These are phyloP conservation scores for Crotalus helleri DNA, from an alignment of 2,113 vertebrate genomes.

Conservation along the genomic window DNA sequence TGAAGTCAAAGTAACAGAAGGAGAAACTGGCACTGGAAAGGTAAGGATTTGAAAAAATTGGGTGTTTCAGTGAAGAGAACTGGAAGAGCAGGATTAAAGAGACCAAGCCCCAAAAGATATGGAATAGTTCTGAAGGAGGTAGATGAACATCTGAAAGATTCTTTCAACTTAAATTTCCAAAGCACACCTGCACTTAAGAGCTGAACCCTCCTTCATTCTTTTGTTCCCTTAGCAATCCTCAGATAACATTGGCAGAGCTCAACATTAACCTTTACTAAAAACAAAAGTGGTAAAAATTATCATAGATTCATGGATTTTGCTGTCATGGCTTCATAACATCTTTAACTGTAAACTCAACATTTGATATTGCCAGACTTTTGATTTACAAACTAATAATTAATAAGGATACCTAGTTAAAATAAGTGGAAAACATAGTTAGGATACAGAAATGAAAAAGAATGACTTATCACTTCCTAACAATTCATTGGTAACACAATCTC, in stretches of 20 bases:
- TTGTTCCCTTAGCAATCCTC: not conserved
- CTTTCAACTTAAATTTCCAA: not conserved
- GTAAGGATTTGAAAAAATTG: not conserved
- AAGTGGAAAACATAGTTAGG: not conserved
- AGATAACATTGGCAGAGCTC: not conserved
- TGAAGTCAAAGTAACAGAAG: not conserved
- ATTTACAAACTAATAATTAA: not conserved
- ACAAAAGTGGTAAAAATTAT: not conserved
- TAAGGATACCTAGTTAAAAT: not conserved
- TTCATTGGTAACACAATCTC: not conserved
- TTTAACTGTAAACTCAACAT: not conserved
- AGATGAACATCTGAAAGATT: not conserved
- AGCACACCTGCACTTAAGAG: not conserved
- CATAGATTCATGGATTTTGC: not conserved
- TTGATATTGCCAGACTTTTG: not conserved
- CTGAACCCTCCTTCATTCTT: not conserved
- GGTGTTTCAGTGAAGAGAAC: not conserved
- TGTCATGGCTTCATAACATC: not conserved
- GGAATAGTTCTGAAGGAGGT: not conserved
- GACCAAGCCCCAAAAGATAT: not conserved
- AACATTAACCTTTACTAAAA: not conserved
- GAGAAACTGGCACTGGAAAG: not conserved
- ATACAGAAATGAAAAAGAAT: not conserved
- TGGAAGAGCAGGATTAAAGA: not conserved
- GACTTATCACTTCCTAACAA: not conserved